Evolutionary conservation across 2,888 invertebrate species (phyloP), one percentile per base, ranked within the genome.

Genomic region (Pollenia griseotomentosa): DNA sequence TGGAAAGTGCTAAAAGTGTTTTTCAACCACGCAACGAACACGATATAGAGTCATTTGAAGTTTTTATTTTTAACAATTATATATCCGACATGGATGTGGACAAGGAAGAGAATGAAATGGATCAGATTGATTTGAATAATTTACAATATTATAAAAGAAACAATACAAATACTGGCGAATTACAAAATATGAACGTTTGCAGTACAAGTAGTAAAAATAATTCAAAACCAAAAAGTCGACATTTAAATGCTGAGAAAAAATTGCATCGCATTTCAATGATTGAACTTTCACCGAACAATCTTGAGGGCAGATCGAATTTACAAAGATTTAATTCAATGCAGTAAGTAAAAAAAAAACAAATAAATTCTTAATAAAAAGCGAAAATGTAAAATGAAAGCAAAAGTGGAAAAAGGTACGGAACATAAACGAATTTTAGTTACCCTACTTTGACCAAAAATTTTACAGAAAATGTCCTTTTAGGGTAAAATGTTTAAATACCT

Each of bases 231-330:
- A 70, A 23, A 33, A 59, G 59, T 44, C 57, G 57, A 14, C 61
- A 59, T 19, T 12, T n/a, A 1, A 53, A 11, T 51, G n/a, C 3
- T 33, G 66, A 70, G 14, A 80, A 88, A 53, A 89, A 88, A 57
- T 70, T 88, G 1, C 90, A 90, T 40, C 89, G 90, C 46, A 89
- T 89, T 75, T 90, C 90, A 12, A 88, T 90, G 86, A 88, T 88
- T 63, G 90, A 90, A 68, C 75, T 90, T 16, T 83, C 78, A 74
- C 88, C 84, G 75, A 83, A 59, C 11, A 33, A 44, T 42, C 44
- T 42, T 74, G 59, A 51, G n/a, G 48, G 70, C 12, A 46, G 14
- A 42, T 42, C 57, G 1, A 83, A 66, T 16, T 77, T 83, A 23
- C 80, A 86, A 6, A 75, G 86, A 71, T 86, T 85, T 42, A 70